phyloP scores from a whole-genome alignment of 2,888 invertebrate genomes.

The Euplexia lucipara region DNA sequence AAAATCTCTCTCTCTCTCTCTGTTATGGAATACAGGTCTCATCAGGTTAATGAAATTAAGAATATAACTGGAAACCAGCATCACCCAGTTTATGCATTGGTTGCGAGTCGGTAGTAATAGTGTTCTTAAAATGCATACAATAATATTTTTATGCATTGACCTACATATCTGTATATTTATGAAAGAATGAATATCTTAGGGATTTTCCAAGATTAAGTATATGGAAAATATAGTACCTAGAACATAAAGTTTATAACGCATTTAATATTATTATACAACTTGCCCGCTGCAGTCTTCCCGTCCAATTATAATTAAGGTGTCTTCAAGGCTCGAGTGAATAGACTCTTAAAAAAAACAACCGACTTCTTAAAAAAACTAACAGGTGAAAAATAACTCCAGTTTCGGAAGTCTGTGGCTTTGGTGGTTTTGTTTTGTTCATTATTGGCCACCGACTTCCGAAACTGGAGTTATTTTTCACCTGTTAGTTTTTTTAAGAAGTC shows the following conservation, averaged over 20 bases:
- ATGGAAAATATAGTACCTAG: constrained; percentile 23
- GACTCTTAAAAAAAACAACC: too few relatives aligned
- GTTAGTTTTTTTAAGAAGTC: too few relatives aligned
- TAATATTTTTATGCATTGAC: constrained; percentile 47
- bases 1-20: not conserved
- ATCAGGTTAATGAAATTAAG: not conserved
- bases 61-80: not conserved
- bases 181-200: constrained; percentile 30
- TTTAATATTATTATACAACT: not conserved
- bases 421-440: too few relatives aligned
- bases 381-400: too few relatives aligned
- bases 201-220: constrained; percentile 2
- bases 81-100: constrained; percentile 19
- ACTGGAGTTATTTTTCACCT: too few relatives aligned
- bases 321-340: too few relatives aligned
- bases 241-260: not conserved
- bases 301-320: too few relatives aligned
- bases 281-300: too few relatives aligned
- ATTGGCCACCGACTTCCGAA: too few relatives aligned
- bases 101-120: constrained; percentile 19
- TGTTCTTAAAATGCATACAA: constrained; percentile 45
- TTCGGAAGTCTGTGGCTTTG: too few relatives aligned
- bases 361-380: too few relatives aligned
- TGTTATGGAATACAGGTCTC: constrained; percentile 1
- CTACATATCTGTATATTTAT: constrained; percentile 38